These are phyloP conservation scores for Malachius bipustulatus DNA, from an alignment of 2,888 invertebrate species.

Conservation along the genomic window DNA sequence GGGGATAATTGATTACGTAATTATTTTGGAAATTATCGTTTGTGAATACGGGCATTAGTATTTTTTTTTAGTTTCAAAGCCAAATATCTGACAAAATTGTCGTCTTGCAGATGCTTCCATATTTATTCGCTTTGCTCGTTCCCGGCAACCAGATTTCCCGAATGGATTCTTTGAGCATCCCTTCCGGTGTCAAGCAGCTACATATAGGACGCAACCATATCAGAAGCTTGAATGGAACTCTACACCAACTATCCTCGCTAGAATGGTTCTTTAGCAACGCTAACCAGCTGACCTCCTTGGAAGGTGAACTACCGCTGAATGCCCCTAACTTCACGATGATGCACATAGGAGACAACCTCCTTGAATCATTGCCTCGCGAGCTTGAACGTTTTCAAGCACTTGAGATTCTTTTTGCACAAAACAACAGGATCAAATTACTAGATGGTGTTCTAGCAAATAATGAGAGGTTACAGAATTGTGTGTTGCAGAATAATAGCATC, in stretches of 20 bases:
- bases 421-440: slow-evolving; percentile 57
- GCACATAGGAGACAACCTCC: slow-evolving; percentile 60
- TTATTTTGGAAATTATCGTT: no score
- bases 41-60: no score
- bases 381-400: slow-evolving; percentile 56
- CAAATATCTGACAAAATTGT: no score
- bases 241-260: slow-evolving; percentile 59
- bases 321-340: slow-evolving; percentile 55
- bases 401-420: slow-evolving; percentile 58
- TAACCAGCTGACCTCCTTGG: slow-evolving; percentile 61
- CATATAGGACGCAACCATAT: slow-evolving; percentile 68
- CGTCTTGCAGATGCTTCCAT: slow-evolving; percentile 43
- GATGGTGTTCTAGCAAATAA: slow-evolving; percentile 62
- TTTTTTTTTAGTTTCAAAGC: no score
- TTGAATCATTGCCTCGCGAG: slow-evolving; percentile 59
- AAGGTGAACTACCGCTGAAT: slow-evolving; percentile 60
- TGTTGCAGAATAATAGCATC: slow-evolving; percentile 62
- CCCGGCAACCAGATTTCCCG: slow-evolving; percentile 65
- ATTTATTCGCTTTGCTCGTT: slow-evolving; percentile 56
- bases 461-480: slow-evolving; percentile 50
- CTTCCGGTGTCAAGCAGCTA: slow-evolving; percentile 53
- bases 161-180: slow-evolving; percentile 60
- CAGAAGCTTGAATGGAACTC: slow-evolving; percentile 59
- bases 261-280: slow-evolving; percentile 70
- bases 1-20: no score